These are phyloP conservation scores for Neoscelio sp. DNA, from an alignment of 2,888 invertebrate species.

Conservation along the genomic window DNA sequence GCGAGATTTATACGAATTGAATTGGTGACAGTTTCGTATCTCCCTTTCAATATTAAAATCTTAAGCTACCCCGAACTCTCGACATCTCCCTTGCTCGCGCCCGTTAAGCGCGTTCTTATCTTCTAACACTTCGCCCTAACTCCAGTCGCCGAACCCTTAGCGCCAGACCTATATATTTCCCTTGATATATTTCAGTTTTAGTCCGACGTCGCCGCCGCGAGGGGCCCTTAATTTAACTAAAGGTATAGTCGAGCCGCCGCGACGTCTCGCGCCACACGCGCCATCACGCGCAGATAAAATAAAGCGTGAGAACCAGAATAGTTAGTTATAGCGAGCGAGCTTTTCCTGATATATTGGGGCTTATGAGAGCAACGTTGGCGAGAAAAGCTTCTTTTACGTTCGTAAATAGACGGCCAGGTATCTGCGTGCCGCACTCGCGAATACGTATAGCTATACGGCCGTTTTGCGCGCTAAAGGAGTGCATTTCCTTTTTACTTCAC, in stretches of 20 bases:
- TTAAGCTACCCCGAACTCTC: conserved; percentile 52
- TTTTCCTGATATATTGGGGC: conserved; percentile 74
- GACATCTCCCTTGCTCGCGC: background rate
- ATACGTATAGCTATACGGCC: conserved; percentile 43
- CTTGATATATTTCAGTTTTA: conserved; percentile 75
- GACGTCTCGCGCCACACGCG: conserved; percentile 17
- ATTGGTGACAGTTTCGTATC: conserved; percentile 70
- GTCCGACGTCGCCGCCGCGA: conserved; percentile 66
- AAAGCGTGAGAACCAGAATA: conserved; percentile 72
- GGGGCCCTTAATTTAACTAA: conserved; percentile 75
- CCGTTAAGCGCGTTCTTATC: conserved; percentile 59
- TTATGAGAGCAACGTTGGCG: conserved; percentile 67
- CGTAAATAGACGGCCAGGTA: conserved; percentile 56
- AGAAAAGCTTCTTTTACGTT: conserved; percentile 70
- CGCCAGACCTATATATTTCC: conserved; percentile 73
- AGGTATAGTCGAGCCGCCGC: conserved; percentile 54
- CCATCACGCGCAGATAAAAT: conserved; percentile 63
- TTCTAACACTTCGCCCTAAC: conserved; percentile 65
- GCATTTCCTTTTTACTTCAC: conserved; percentile 43
- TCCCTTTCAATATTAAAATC: conserved; percentile 71
- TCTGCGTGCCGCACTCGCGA: conserved; percentile 41
- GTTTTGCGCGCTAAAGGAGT: conserved; percentile 17
- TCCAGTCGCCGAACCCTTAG: conserved; percentile 58
- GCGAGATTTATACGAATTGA: conserved; percentile 68
- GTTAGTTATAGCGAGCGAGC: conserved; percentile 74